These are phyloP conservation scores for Cololabis saira DNA, from an alignment of 2,113 vertebrate genomes.

Conservation along the genomic window DNA sequence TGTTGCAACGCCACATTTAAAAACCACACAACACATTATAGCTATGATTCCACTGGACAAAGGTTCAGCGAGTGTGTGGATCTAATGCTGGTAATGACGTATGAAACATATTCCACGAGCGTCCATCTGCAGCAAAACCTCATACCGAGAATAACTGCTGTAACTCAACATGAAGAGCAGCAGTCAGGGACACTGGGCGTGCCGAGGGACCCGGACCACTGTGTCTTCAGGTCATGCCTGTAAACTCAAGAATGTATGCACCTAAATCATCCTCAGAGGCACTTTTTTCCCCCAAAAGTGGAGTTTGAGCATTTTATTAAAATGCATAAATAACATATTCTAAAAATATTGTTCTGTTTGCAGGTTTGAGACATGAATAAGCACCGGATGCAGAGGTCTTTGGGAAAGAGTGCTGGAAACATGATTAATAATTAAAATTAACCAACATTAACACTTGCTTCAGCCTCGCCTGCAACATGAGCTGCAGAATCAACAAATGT, in stretches of 20 bases:
- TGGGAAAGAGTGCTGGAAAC: constrained; percentile 26
- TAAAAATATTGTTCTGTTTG: not conserved
- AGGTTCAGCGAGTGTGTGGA: not conserved
- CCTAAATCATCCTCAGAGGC: not conserved
- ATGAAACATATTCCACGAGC: constrained; percentile 23
- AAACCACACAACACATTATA: too few relatives aligned
- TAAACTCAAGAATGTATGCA: not conserved
- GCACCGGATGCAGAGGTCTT: not conserved
- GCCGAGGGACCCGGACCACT: not conserved
- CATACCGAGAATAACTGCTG: constrained; percentile 42
- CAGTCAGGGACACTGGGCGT: constrained; percentile 9
- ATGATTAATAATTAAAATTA: constrained; percentile 50
- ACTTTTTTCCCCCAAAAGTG: too few relatives aligned
- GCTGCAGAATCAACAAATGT: not conserved
- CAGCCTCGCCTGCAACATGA: not conserved
- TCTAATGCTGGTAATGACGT: not conserved
- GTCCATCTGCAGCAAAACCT: constrained; percentile 2
- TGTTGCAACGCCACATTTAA: not conserved
- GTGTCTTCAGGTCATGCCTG: constrained; percentile 12
- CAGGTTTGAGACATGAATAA: not conserved
- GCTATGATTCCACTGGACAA: not conserved
- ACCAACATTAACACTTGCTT: constrained; percentile 11
- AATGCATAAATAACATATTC: too few relatives aligned
- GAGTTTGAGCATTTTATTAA: too few relatives aligned
- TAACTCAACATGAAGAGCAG: constrained; percentile 37